Percentiles rank a stretch among this genome's conserved stretches.
Evolutionary conservation across 2,113 vertebrate genomes (phyloP).

Genomic region (Anoura caudifer): DNA sequence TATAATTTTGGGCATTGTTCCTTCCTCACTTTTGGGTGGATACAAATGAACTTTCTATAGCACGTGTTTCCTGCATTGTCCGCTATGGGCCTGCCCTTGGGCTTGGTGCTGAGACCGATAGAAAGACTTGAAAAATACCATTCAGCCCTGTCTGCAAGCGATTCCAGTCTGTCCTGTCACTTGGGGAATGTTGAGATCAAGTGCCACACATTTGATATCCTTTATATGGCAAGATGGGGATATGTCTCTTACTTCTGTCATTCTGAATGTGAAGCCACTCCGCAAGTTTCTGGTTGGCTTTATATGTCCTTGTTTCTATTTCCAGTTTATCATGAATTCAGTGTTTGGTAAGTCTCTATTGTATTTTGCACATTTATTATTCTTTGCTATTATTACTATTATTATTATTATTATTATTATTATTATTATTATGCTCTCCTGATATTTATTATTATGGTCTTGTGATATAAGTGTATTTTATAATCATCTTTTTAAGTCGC

Average conservation of each 20-base stretch:
- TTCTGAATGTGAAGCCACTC: conserved; percentile 73
- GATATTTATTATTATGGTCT: conserved; percentile 62
- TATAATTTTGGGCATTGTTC: background rate
- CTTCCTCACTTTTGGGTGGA: background rate
- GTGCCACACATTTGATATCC: background rate
- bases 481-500: conserved; percentile 70
- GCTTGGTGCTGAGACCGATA: background rate
- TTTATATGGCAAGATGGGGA: conserved; percentile 48
- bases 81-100: background rate
- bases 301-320: conserved; percentile 78
- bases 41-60: background rate
- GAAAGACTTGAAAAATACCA: background rate
- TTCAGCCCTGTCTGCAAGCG: background rate
- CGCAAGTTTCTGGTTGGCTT: conserved; percentile 73
- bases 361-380: conserved; percentile 71
- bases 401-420: conserved; percentile 20
- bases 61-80: background rate
- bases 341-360: conserved; percentile 77
- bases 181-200: conserved; percentile 44
- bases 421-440: conserved; percentile 53
- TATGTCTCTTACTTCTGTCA: conserved; percentile 62
- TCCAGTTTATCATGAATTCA: conserved; percentile 78
- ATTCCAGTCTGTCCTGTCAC: background rate
- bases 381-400: conserved; percentile 63
- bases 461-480: conserved; percentile 60